Base-by-base conservation (phyloP, 2,888 invertebrate species). In the Aphelenchoides bicaudatus region DNA sequence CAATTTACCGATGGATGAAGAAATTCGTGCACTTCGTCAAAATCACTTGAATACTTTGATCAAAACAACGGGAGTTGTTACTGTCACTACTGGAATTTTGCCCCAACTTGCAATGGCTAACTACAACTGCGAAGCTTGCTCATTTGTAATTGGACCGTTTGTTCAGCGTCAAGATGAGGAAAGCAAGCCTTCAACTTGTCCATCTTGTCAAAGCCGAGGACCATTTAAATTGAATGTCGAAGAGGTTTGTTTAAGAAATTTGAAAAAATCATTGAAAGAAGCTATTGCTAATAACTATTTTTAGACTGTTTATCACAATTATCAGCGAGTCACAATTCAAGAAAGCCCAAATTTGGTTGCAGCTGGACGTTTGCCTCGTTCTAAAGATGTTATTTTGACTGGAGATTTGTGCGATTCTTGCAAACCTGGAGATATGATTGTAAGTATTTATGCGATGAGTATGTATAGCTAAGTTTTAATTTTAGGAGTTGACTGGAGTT, bases 391-490 rank as follows among this genome's bases (percentile, higher is more conserved):
- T 74, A 88, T 98, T 63, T 82, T 98, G 50, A 80, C 94, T 29
- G 88, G 91, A 0, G 98, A 99, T 83, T 83, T 99, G 6, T 96
- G 96, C 71, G 98, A 98, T 80, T 84, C 88, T 2, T 94, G 93
- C 82, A 96, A 96, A 80, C 98, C 98, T 0, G 98, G 98, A 0
- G 98, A 98, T 80, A 98, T 99, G 82, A 87, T 99, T 25, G 96
- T 83, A 71, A 78, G 80, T 58, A 55, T 50, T 30, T 30, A 13
- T 2, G 5, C 23, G n/a, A n/a, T n/a, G n/a, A n/a, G n/a, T n/a
- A n/a, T 10, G 31, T 25, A 2, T 27, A n/a, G 19, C 30, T 30
- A 30, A 21, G 21, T 27, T n/a, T n/a, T 31, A 10, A 16, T 71
- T 73, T 2, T 65, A 83, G 82, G 84, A 85, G 73, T 71, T 84